Base-by-base conservation (phyloP, 2,888 invertebrate species). In the Nomada hirtipes region DNA sequence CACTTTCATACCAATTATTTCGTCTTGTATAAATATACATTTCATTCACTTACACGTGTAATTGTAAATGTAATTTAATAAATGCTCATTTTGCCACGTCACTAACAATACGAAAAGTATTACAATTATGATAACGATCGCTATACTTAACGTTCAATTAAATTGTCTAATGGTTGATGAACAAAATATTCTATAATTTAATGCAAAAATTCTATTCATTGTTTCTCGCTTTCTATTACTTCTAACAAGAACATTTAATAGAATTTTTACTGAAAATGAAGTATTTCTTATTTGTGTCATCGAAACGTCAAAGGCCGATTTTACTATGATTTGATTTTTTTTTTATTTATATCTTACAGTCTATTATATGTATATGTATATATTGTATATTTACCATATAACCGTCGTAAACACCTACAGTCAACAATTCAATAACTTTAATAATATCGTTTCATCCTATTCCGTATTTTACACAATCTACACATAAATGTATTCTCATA, bases 381-480 rank as follows among this genome's bases (percentile, higher is more conserved):
- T 80, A 59, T 71, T 71, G 59, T 83, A 60, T 80, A 53, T 74
- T 78, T 71, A 73, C 71, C 69, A 65, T 79, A 73, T 84, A 86
- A 88, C 73, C 85, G 64, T 86, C 75, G 67, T 74, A 88, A 89
- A 90, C 85, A 90, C 83, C 88, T 89, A 90, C 82, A 76, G 75
- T 90, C 89, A 80, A 80, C 80, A 80, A 80, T 89, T 88, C 85
- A 72, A 88, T 89, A 89, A 90, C 75, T 84, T 89, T 78, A 82
- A 83, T 82, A 85, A 79, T 90, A 77, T 79, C 75, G 63, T 75
- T 86, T 82, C 75, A 76, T 71, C 73, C 80, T 87, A 86, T 82
- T 75, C 71, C 83, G 63, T 90, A 89, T 84, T 87, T 86, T 89
- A 88, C 84, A 90, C 84, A 86, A 86, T 90, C 89, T 91, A 90